phyloP scores from a whole-genome alignment of 1,140 invertebrate genomes.

The Tigriopus japonicus region DNA sequence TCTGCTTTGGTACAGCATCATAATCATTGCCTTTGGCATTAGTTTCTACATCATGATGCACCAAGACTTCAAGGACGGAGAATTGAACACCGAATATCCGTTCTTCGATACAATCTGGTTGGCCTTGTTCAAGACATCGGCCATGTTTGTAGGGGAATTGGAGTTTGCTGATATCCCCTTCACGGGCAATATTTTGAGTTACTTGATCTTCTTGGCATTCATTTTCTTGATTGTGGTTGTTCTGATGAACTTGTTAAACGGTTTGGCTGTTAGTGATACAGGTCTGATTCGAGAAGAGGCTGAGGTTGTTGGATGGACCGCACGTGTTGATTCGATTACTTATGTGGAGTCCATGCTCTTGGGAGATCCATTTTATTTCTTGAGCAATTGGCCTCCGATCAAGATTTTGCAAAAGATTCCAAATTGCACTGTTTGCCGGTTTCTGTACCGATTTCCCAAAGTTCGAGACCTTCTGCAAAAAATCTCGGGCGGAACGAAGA shows the following conservation, averaged over 20 bases:
- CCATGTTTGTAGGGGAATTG: conserved; percentile 21
- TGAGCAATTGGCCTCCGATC: conserved; percentile 29
- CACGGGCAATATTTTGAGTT: conserved; percentile 13
- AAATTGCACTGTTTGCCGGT: not conserved
- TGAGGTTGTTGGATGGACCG: conserved; percentile 40
- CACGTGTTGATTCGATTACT: conserved; percentile 40
- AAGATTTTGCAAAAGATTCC: conserved; percentile 20
- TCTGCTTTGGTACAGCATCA: conserved; percentile 19
- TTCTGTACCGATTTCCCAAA: not conserved
- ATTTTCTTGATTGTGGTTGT: conserved; percentile 22
- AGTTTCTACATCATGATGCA: conserved; percentile 22
- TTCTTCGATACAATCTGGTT: conserved; percentile 17
- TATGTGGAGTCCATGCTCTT: conserved; percentile 47
- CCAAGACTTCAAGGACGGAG: conserved; percentile 15
- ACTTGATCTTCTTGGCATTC: conserved; percentile 20
- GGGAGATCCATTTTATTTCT: conserved; percentile 21
- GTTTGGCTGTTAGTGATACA: conserved; percentile 22
- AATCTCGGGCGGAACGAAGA: conserved; percentile 8
- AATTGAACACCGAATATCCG: not conserved
- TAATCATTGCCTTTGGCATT: conserved; percentile 22
- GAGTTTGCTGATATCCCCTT: conserved; percentile 20
- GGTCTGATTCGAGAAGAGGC: conserved; percentile 17
- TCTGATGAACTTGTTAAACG: conserved; percentile 22
- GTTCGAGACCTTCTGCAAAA: conserved; percentile 1
- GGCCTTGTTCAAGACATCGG: conserved; percentile 20